Evolutionary conservation across 2,113 vertebrate genomes (phyloP).

Genomic region (Myotis lucifugus): DNA sequence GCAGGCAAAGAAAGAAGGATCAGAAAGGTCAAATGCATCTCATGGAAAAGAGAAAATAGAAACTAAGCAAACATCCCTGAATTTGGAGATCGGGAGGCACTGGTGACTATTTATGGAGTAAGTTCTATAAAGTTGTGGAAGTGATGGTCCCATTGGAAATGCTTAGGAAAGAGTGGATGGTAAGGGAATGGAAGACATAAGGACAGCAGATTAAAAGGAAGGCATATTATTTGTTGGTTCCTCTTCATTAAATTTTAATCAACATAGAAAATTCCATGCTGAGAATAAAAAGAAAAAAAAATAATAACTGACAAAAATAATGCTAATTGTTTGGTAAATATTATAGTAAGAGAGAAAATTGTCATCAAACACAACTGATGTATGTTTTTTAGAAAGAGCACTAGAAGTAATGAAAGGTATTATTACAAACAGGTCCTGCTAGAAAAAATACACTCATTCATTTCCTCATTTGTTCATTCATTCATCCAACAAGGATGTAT

Average conservation of each 20-base stretch:
- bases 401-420: not conserved
- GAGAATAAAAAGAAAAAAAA: not conserved
- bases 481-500: not conserved
- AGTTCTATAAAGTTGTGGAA: not conserved
- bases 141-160: not conserved
- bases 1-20: not conserved
- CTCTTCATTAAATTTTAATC: not conserved
- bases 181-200: not conserved
- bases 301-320: not conserved
- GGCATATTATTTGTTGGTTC: not conserved
- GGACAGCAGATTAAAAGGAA: not conserved
- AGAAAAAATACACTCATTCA: not conserved
- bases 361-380: not conserved
- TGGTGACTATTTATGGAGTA: not conserved
- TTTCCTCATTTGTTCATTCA: not conserved
- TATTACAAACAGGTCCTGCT: not conserved
- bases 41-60: not conserved
- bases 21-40: not conserved
- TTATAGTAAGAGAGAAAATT: not conserved
- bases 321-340: not conserved
- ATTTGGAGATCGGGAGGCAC: not conserved
- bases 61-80: not conserved
- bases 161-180: not conserved
- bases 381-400: not conserved
- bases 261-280: not conserved